phyloP scores from a whole-genome alignment of 2,113 vertebrate genomes.

The Azemiops feae region DNA sequence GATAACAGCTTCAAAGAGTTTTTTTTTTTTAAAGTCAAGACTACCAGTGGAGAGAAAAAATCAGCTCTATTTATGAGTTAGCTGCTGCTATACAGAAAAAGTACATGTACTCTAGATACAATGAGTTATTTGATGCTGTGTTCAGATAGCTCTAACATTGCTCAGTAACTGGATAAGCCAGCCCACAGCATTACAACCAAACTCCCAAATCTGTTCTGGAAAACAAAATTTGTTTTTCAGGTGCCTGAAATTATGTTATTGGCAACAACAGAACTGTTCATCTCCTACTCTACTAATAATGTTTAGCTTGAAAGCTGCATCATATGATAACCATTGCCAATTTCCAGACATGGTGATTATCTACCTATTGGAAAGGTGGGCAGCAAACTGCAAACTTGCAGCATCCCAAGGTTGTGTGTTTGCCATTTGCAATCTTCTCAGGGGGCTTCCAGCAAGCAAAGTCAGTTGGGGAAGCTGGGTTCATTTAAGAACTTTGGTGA shows the following conservation, averaged over 20 bases:
- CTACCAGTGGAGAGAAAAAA: background rate
- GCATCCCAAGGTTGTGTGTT: too few relatives aligned
- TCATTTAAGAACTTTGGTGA: too few relatives aligned
- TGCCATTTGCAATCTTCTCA: too few relatives aligned
- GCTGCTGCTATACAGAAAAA: background rate
- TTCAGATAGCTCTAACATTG: background rate
- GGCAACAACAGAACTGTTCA: background rate
- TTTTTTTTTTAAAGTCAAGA: background rate
- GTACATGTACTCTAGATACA: background rate
- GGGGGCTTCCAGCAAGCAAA: too few relatives aligned
- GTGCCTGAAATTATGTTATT: background rate
- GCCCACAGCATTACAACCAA: background rate
- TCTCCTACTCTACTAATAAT: background rate
- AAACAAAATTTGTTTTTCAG: background rate
- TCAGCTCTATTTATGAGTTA: background rate
- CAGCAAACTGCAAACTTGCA: background rate
- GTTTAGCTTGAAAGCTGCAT: background rate
- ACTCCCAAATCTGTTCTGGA: background rate
- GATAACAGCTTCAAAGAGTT: background rate
- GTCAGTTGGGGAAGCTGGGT: too few relatives aligned
- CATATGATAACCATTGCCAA: background rate
- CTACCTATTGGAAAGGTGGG: background rate
- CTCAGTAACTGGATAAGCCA: background rate
- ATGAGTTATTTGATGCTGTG: background rate
- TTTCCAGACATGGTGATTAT: background rate